Evolutionary conservation across 2,113 vertebrate genomes (phyloP).

Genomic region (Burhinus bistriatus): DNA sequence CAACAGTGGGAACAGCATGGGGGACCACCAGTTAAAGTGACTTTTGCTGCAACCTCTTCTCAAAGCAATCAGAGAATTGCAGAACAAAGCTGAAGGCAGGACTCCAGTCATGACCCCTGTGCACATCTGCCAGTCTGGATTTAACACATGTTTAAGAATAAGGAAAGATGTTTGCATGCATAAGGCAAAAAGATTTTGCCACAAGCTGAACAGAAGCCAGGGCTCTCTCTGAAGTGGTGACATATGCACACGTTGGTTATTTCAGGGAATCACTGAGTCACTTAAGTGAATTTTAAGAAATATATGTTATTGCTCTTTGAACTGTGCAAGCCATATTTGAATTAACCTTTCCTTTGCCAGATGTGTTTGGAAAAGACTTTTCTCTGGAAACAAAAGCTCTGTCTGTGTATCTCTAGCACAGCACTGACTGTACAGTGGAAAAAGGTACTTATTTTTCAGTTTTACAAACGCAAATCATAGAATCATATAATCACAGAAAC

Average conservation of each 20-base stretch:
- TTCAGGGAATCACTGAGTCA: background rate
- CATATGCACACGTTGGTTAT: background rate
- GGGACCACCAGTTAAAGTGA: background rate
- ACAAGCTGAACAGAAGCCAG: background rate
- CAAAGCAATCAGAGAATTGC: background rate
- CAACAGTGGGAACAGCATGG: background rate
- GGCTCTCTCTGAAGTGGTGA: background rate
- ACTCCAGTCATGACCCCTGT: background rate
- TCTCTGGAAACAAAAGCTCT: background rate
- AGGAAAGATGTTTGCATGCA: background rate
- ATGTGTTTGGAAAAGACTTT: background rate
- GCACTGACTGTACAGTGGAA: background rate
- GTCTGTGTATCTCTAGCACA: background rate
- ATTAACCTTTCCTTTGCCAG: background rate
- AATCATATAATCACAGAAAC: background rate
- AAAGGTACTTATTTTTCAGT: background rate
- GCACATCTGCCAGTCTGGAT: background rate
- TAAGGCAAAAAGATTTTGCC: background rate
- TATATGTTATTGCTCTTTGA: background rate
- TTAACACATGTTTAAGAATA: background rate
- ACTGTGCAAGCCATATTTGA: background rate
- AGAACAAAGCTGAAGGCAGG: background rate
- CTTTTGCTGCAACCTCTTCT: background rate
- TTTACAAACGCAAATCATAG: background rate
- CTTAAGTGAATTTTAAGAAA: background rate